Conservation (phyloP, 2,888 invertebrate species). For the Lasioglossum morio region DNA sequence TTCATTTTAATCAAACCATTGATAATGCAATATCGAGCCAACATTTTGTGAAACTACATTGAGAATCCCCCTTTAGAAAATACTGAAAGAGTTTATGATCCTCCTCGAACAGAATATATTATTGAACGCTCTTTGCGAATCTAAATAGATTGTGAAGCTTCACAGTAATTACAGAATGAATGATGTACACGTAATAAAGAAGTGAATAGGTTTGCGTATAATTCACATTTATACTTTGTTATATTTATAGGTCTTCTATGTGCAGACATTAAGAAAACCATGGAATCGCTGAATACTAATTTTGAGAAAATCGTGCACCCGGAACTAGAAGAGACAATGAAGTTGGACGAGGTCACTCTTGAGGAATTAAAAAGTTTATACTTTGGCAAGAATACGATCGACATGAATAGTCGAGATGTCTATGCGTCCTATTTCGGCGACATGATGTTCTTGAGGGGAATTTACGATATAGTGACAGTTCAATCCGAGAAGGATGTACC, state of each 20-base stretch:
- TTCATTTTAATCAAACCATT: not conserved
- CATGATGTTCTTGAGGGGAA: conserved; percentile 69
- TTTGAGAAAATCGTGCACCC: conserved; percentile 53
- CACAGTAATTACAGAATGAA: not conserved
- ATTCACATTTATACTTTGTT: not conserved
- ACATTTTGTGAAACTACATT: not conserved
- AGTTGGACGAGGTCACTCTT: conserved; percentile 48
- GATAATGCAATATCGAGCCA: not conserved
- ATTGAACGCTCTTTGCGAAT: not conserved
- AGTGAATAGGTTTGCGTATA: not conserved
- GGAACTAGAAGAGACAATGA: not conserved
- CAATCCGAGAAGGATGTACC: conserved; percentile 61
- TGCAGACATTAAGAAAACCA: not conserved
- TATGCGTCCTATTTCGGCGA: conserved; percentile 70
- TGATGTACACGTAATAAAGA: not conserved
- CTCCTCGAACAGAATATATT: not conserved
- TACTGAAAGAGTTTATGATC: not conserved
- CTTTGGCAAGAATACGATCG: conserved; percentile 68
- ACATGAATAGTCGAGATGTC: conserved; percentile 41
- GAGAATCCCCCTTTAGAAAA: not conserved
- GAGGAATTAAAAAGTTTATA: conserved; percentile 71
- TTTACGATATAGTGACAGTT: conserved; percentile 67
- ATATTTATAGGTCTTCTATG: not conserved
- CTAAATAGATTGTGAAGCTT: not conserved
- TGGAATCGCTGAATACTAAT: conserved; percentile 48